These are phyloP conservation scores for Vannuccia rotundouncinata DNA, from an alignment of 2,888 invertebrate species.

Conservation along the genomic window DNA sequence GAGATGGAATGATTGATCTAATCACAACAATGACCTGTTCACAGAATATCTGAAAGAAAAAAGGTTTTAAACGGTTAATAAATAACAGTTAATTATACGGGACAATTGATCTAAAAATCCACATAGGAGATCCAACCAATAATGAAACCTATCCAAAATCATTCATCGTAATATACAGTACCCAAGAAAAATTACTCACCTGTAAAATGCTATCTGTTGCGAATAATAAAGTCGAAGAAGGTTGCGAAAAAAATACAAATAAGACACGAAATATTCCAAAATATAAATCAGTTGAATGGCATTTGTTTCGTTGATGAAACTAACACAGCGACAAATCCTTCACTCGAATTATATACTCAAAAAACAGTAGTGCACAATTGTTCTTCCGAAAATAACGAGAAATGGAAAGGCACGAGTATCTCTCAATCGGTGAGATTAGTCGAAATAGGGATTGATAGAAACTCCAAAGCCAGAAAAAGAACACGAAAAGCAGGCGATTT, in stretches of 20 bases:
- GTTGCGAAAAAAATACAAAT: too few relatives aligned
- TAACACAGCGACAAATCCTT: neutral
- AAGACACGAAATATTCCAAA: too few relatives aligned
- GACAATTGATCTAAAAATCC: neutral
- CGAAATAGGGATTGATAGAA: neutral
- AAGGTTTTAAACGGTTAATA: too few relatives aligned
- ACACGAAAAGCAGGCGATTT: neutral
- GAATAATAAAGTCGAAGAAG: too few relatives aligned
- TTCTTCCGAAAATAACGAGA: neutral
- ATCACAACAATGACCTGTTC: neutral
- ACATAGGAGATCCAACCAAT: neutral
- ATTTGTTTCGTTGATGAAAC: too few relatives aligned
- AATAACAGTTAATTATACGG: neutral
- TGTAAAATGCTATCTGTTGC: too few relatives aligned
- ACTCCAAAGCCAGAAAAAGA: neutral
- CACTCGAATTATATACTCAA: neutral
- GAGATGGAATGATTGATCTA: neutral
- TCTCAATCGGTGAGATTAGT: too few relatives aligned
- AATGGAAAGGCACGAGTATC: neutral
- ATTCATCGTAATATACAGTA: too few relatives aligned
- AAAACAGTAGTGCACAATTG: too few relatives aligned
- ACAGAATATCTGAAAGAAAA: constrained; percentile 8
- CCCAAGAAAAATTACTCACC: too few relatives aligned
- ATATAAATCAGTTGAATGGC: too few relatives aligned
- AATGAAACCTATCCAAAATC: too few relatives aligned